phyloP scores from a whole-genome alignment of 1,140 invertebrate species.

The Diachasmimorpha longicaudata region DNA sequence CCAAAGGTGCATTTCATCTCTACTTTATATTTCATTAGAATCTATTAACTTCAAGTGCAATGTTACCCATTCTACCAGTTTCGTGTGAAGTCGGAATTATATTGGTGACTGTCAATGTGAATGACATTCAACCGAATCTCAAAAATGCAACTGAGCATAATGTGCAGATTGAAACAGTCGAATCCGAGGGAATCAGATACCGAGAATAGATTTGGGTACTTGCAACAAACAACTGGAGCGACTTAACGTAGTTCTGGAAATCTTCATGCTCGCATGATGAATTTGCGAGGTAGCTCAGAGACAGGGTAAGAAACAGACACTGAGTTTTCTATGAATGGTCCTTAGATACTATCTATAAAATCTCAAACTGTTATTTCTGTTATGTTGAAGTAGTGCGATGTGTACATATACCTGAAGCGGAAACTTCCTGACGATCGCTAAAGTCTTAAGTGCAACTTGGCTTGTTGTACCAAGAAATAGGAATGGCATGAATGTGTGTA shows the following conservation, averaged over 20 bases:
- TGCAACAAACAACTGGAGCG: background rate
- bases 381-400: background rate
- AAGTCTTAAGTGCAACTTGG: slow-evolving; percentile 6
- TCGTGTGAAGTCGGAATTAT: no score
- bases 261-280: background rate
- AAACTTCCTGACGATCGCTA: slow-evolving; percentile 6
- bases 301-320: background rate
- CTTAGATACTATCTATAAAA: background rate
- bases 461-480: background rate
- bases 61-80: no score
- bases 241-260: background rate
- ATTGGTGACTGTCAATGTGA: no score
- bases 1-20: background rate
- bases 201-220: background rate
- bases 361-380: background rate
- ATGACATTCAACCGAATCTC: no score
- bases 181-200: background rate
- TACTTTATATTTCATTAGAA: no score
- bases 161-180: background rate
- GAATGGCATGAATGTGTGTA: background rate
- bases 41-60: no score
- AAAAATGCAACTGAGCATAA: background rate
- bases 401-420: background rate
- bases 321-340: background rate
- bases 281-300: background rate